These are phyloP conservation scores for Euphydryas editha DNA, from an alignment of 2,888 invertebrate genomes.

Conservation along the genomic window DNA sequence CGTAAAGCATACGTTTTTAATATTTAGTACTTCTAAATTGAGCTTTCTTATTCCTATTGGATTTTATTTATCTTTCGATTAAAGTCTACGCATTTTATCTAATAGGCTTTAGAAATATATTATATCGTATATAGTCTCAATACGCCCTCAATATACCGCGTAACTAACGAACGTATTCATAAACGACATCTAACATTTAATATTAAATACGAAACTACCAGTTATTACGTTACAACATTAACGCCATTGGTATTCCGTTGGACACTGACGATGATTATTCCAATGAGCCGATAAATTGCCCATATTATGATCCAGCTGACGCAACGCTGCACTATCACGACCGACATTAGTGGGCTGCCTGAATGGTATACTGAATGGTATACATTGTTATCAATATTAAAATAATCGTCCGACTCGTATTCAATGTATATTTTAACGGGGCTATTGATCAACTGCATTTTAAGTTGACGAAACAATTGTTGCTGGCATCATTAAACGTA, in stretches of 20 bases:
- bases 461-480: conserved; percentile 22
- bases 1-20: too few relatives aligned
- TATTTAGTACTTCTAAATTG: too few relatives aligned
- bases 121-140: neutral
- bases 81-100: too few relatives aligned
- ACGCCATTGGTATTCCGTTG: conserved; percentile 46
- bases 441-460: conserved; percentile 29
- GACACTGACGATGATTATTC: conserved; percentile 52
- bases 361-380: too few relatives aligned
- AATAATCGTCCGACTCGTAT: conserved; percentile 30
- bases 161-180: conserved; percentile 3
- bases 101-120: too few relatives aligned
- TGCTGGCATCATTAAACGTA: conserved; percentile 8
- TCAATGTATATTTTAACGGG: conserved; percentile 20
- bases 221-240: conserved; percentile 30
- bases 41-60: too few relatives aligned
- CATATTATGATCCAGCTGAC: conserved; percentile 54
- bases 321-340: conserved; percentile 66
- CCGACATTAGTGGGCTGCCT: conserved; percentile 48
- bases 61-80: too few relatives aligned
- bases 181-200: conserved; percentile 9
- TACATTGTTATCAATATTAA: conserved; percentile 44
- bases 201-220: conserved; percentile 11
- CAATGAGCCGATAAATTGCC: conserved; percentile 58
- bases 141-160: neutral